Conservation (phyloP, 2,797 vertebrate genomes). For the Enteromius mattozi region DNA sequence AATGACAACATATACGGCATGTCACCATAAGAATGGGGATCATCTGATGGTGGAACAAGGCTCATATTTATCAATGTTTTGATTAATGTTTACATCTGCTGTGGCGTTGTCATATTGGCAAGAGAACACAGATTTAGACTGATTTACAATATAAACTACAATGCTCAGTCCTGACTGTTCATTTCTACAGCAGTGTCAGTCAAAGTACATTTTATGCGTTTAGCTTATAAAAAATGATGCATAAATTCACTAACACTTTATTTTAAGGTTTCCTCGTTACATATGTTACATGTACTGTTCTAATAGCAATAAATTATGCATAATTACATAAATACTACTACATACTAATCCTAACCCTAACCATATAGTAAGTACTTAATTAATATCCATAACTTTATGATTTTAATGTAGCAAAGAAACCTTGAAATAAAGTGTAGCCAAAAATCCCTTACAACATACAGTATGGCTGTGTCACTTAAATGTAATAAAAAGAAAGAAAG, state of each 20-base stretch:
- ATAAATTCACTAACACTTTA: neutral
- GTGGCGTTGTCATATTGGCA: constrained; percentile 31
- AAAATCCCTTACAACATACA: neutral
- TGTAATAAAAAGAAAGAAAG: neutral
- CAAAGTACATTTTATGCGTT: neutral
- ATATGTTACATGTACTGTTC: neutral
- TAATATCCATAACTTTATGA: neutral
- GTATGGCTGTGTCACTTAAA: neutral
- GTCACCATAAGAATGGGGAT: constrained; percentile 71
- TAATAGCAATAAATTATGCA: neutral
- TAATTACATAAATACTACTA: too few relatives aligned
- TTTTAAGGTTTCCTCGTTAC: neutral
- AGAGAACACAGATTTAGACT: constrained; percentile 22
- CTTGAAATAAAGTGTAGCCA: neutral
- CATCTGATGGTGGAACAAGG: constrained; percentile 63
- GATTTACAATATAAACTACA: constrained; percentile 14
- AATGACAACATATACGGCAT: constrained; percentile 60
- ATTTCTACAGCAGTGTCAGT: constrained; percentile 10
- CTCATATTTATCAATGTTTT: constrained; percentile 56
- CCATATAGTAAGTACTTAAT: neutral
- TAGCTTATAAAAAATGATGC: neutral
- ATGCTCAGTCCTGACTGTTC: neutral
- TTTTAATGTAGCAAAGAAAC: neutral
- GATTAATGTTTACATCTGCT: constrained; percentile 66
- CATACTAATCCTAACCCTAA: neutral